Evolutionary conservation across 1,140 invertebrate species (phyloP).

Genomic region (Zaprionus tsacasi): DNA sequence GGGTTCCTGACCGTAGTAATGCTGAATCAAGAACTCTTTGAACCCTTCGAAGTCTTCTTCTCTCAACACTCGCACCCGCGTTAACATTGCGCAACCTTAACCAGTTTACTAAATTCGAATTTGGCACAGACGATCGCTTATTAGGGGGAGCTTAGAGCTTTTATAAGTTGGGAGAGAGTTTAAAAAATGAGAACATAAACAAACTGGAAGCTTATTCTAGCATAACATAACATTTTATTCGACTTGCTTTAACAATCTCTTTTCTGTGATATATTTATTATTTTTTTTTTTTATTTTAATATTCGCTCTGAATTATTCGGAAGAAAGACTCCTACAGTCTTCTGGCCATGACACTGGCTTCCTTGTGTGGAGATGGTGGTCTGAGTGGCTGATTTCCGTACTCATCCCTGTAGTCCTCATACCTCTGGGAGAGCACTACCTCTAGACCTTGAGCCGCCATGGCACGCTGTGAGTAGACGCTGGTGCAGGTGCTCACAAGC

Average conservation of each 20-base stretch:
- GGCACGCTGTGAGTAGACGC: conserved; percentile 39
- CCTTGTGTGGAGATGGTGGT: conserved; percentile 5
- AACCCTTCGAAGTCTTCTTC: conserved; percentile 30
- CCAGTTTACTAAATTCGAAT: no score
- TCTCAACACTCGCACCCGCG: conserved; percentile 22
- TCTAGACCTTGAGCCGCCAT: conserved; percentile 48
- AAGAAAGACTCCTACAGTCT: conserved; percentile 14
- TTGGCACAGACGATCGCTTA: no score
- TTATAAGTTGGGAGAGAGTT: neutral
- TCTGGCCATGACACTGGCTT: conserved; percentile 16
- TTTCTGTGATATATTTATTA: neutral
- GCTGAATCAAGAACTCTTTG: conserved; percentile 39
- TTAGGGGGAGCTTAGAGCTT: neutral
- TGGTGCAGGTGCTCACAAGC: conserved; percentile 56
- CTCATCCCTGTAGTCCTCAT: conserved; percentile 55
- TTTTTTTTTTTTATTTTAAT: no score
- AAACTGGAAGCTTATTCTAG: neutral
- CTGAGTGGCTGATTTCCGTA: conserved; percentile 43
- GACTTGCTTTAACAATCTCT: neutral
- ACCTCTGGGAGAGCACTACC: conserved; percentile 33
- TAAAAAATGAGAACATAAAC: neutral
- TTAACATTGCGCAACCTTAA: no score
- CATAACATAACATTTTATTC: neutral
- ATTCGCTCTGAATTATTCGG: neutral
- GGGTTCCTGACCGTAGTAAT: conserved; percentile 60